These are phyloP conservation scores for Trissolcus basalis DNA, from an alignment of 1,140 invertebrate species.

Conservation along the genomic window DNA sequence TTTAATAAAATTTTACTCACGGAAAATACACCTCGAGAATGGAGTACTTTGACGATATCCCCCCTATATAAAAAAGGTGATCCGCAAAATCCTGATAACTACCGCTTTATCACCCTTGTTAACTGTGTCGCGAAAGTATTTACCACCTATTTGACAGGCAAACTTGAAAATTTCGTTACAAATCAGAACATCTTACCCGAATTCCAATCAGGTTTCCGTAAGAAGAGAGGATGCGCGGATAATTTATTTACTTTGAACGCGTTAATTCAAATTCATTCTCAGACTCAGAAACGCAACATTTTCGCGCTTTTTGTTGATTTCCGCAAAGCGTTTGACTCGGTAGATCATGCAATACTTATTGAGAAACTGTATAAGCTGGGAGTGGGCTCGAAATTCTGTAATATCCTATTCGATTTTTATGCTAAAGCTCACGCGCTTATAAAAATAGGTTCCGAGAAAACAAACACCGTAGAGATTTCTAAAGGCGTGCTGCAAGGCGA, in stretches of 20 bases:
- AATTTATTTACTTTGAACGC: not conserved
- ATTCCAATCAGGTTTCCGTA: not conserved
- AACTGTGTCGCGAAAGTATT: not conserved
- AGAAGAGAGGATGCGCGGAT: not conserved
- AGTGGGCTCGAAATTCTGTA: not conserved
- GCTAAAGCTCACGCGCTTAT: not conserved
- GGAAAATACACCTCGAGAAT: not conserved
- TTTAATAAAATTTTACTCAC: conserved; percentile 17
- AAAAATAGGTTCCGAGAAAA: not conserved
- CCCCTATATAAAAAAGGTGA: too few species aligned
- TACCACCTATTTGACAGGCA: not conserved
- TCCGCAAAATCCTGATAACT: too few species aligned
- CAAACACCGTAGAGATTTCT: not conserved
- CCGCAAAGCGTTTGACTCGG: conserved; percentile 5
- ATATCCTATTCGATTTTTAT: conserved; percentile 2
- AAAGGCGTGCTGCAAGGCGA: conserved; percentile 4
- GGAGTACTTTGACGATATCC: conserved; percentile 5
- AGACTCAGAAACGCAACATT: not conserved
- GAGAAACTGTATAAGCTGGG: not conserved
- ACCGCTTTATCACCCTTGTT: conserved; percentile 1
- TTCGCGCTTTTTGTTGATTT: conserved; percentile 5
- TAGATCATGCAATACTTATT: not conserved
- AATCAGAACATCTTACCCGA: not conserved
- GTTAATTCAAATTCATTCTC: not conserved
- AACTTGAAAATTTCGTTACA: not conserved